These are phyloP conservation scores for Artibeus jamaicensis DNA, from an alignment of 2,797 vertebrate genomes.

Conservation along the genomic window DNA sequence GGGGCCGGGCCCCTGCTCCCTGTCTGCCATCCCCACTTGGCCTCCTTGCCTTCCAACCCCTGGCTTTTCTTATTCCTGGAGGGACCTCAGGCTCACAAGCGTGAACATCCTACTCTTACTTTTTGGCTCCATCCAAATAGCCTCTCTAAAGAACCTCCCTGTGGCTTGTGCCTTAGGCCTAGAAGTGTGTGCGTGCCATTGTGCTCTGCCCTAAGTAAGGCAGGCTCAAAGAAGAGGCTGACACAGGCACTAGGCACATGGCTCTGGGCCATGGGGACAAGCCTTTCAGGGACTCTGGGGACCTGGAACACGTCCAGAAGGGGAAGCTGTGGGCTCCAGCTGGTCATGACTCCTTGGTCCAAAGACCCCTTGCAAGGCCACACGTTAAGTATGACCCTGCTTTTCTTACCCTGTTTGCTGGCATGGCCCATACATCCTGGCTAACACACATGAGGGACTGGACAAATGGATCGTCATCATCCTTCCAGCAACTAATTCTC, in stretches of 20 bases:
- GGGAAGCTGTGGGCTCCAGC: background rate
- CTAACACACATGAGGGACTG: background rate
- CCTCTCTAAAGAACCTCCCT: background rate
- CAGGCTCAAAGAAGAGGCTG: background rate
- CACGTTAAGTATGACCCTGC: background rate
- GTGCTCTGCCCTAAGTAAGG: background rate
- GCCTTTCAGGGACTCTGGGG: background rate
- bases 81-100: background rate
- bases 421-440: too few species aligned
- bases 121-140: background rate
- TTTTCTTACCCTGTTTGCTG: background rate
- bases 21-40: too few species aligned
- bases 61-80: background rate
- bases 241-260: background rate
- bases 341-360: background rate
- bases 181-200: background rate
- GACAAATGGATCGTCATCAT: background rate
- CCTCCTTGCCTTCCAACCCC: background rate
- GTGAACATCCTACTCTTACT: background rate
- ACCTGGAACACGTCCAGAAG: background rate
- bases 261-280: background rate
- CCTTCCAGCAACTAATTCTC: background rate
- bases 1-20: background rate
- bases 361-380: background rate
- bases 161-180: background rate